phyloP scores from a whole-genome alignment of 1,140 invertebrate species.

The Drosophila prosaltans region DNA sequence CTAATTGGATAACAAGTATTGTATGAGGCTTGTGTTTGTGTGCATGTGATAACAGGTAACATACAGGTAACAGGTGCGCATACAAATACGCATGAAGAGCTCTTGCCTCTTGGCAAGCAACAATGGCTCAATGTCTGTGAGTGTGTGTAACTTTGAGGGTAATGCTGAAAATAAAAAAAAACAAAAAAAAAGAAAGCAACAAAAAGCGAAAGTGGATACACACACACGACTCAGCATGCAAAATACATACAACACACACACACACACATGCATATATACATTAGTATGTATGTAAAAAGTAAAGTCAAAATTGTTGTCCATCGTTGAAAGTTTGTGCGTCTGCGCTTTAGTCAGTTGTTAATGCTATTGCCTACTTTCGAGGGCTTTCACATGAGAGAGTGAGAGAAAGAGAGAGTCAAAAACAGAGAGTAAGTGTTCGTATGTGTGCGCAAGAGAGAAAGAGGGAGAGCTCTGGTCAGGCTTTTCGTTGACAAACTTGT shows the following conservation, averaged over 20 bases:
- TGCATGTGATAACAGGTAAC: conserved; percentile 39
- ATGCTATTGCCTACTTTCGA: conserved; percentile 67
- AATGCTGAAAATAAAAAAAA: conserved; percentile 14
- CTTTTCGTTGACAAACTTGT: conserved; percentile 53
- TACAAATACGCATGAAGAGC: conserved; percentile 26
- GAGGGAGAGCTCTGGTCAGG: conserved; percentile 23
- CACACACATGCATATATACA: background rate
- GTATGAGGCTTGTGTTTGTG: background rate
- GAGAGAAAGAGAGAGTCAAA: background rate
- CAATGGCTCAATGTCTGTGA: conserved; percentile 27
- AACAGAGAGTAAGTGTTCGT: conserved; percentile 5
- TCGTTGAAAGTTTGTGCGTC: conserved; percentile 50
- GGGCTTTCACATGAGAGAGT: conserved; percentile 27
- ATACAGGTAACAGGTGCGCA: conserved; percentile 57
- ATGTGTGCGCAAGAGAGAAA: conserved; percentile 5
- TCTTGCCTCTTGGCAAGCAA: conserved; percentile 13
- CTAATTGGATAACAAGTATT: conserved; percentile 12
- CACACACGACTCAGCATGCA: conserved; percentile 12
- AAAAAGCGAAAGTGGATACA: conserved; percentile 57
- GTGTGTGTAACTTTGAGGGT: background rate
- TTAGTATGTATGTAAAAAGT: background rate
- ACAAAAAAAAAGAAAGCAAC: background rate
- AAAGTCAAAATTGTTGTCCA: conserved; percentile 4
- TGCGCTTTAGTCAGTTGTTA: conserved; percentile 63
- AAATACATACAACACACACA: background rate